A percentile compares a stretch with the other conserved stretches of the same genome.
Evolutionary conservation across 2,797 vertebrate species (phyloP).

Genomic region (Mus spretus): DNA sequence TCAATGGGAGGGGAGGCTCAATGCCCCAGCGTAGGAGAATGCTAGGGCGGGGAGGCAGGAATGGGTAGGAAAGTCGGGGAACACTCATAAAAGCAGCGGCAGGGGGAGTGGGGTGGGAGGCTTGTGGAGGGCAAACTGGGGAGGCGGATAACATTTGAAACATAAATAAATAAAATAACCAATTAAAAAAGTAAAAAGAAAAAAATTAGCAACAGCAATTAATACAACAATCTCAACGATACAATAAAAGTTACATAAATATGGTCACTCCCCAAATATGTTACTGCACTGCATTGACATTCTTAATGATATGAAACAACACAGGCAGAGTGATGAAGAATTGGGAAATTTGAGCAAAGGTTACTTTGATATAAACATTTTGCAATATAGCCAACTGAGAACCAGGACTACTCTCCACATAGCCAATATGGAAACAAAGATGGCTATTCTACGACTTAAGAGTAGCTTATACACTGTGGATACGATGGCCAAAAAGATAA

Average conservation of each 20-base stretch:
- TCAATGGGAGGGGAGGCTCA: background rate
- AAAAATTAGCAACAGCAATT: background rate
- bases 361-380: constrained; percentile 2
- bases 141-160: background rate
- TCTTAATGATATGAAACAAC: background rate
- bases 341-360: background rate
- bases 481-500: background rate
- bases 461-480: background rate
- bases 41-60: background rate
- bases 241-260: background rate
- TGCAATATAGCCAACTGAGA: background rate
- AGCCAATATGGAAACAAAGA: background rate
- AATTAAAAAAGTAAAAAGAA: background rate
- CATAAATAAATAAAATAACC: background rate
- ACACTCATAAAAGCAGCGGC: background rate
- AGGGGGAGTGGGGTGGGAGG: fast-evolving
- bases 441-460: background rate
- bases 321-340: background rate
- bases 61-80: background rate
- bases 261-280: background rate
- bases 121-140: background rate
- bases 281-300: background rate
- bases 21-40: background rate
- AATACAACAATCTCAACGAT: background rate
- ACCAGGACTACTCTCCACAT: background rate